Percentiles rank a stretch among this genome's conserved stretches.
Conservation (phyloP, 2,797 vertebrate genomes). For the Anabacerthia variegaticeps region DNA sequence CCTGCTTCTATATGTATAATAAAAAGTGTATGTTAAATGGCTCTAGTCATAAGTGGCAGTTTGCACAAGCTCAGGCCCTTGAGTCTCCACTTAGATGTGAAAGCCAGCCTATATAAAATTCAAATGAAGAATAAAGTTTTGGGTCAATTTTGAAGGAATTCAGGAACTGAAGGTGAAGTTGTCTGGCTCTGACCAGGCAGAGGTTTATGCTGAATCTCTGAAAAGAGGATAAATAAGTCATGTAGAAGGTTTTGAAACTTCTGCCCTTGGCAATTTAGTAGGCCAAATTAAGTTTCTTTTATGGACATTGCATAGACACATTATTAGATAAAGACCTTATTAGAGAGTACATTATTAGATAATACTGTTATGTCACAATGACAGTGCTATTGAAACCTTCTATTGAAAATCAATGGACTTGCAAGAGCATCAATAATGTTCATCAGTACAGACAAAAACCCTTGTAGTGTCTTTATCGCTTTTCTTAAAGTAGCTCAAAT, state of each 20-base stretch:
- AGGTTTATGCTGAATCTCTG: background rate
- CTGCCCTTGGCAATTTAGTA: background rate
- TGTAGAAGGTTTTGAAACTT: background rate
- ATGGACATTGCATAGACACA: background rate
- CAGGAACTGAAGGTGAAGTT: background rate
- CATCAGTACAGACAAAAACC: background rate
- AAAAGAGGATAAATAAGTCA: background rate
- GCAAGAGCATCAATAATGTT: background rate
- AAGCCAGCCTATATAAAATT: background rate
- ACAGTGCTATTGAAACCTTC: background rate
- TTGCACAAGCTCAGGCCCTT: background rate
- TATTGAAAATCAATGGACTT: background rate
- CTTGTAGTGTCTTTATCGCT: background rate
- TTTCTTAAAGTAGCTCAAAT: background rate
- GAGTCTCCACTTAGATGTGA: background rate
- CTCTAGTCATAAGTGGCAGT: background rate
- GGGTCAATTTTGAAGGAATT: background rate
- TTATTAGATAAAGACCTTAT: background rate
- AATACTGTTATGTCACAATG: background rate
- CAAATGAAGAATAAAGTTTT: background rate
- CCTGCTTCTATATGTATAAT: background rate
- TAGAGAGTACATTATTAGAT: background rate
- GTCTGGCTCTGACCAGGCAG: background rate
- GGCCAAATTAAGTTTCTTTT: background rate
- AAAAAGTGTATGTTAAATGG: background rate